Evolutionary conservation across 2,797 vertebrate species (phyloP).

Genomic region (Oreochromis grahami): DNA sequence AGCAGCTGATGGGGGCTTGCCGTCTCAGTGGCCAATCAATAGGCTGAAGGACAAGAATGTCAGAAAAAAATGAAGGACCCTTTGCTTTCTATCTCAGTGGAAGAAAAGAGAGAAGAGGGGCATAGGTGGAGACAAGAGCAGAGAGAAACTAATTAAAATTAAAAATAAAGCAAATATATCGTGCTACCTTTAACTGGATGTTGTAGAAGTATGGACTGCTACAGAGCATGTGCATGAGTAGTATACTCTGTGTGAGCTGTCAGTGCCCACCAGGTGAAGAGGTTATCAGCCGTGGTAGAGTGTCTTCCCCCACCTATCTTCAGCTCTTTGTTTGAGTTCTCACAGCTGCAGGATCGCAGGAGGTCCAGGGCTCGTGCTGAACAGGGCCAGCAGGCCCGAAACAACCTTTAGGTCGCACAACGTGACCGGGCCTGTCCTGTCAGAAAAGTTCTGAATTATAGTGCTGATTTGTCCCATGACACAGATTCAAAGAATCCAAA

Average conservation of each 20-base stretch:
- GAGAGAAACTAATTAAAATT: neutral
- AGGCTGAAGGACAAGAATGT: slow-evolving; percentile 81
- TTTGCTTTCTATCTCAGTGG: slow-evolving; percentile 49
- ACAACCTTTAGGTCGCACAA: neutral
- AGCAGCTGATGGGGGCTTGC: slow-evolving; percentile 67
- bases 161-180: neutral
- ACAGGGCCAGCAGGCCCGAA: neutral
- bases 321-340: slow-evolving; percentile 33
- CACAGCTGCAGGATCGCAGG: slow-evolving; percentile 19
- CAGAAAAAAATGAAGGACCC: slow-evolving; percentile 77
- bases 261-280: slow-evolving; percentile 7
- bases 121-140: slow-evolving; percentile 4
- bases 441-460: neutral
- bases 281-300: slow-evolving; percentile 24
- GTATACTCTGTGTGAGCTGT: neutral
- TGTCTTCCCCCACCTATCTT: neutral
- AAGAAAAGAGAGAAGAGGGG: neutral
- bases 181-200: neutral
- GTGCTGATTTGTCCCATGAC: neutral
- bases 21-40: slow-evolving; percentile 75
- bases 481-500: neutral
- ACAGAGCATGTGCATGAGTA: neutral
- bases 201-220: neutral
- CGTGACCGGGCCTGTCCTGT: neutral
- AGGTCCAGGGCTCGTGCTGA: neutral